phyloP scores from a whole-genome alignment of 2,113 vertebrate genomes.

The Cololabis saira region DNA sequence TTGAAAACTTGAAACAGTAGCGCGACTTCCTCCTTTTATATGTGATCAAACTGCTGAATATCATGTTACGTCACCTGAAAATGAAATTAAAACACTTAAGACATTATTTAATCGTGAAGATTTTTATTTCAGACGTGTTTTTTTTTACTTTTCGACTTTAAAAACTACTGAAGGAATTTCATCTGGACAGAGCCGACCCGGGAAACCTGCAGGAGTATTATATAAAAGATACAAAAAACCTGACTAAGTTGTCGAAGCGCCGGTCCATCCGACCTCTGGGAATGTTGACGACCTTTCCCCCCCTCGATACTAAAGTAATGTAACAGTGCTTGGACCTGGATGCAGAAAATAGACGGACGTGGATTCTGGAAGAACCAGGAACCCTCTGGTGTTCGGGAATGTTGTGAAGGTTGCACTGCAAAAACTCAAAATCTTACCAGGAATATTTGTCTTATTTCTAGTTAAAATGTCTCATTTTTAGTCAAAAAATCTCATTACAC shows the following conservation, averaged over 20 bases:
- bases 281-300: not conserved
- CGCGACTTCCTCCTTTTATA: not conserved
- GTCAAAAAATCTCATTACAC: too few species aligned
- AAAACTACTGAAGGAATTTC: not conserved
- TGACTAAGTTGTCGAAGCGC: not conserved
- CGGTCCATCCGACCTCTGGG: not conserved
- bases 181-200: too few species aligned
- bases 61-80: not conserved
- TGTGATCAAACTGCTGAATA: not conserved
- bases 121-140: conserved; percentile 40
- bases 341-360: not conserved
- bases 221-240: too few species aligned
- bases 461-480: too few species aligned
- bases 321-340: conserved; percentile 41
- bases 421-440: too few species aligned
- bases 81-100: conserved; percentile 22
- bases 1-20: conserved; percentile 35
- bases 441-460: too few species aligned
- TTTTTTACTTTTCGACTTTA: not conserved
- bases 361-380: too few species aligned
- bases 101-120: not conserved
- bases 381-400: too few species aligned
- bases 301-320: conserved; percentile 9
- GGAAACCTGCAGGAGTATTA: too few species aligned
- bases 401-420: too few species aligned